Evolutionary conservation across 2,888 invertebrate genomes (phyloP), one percentile per base, ranked within the genome.

Genomic region (Catocala nupta): DNA sequence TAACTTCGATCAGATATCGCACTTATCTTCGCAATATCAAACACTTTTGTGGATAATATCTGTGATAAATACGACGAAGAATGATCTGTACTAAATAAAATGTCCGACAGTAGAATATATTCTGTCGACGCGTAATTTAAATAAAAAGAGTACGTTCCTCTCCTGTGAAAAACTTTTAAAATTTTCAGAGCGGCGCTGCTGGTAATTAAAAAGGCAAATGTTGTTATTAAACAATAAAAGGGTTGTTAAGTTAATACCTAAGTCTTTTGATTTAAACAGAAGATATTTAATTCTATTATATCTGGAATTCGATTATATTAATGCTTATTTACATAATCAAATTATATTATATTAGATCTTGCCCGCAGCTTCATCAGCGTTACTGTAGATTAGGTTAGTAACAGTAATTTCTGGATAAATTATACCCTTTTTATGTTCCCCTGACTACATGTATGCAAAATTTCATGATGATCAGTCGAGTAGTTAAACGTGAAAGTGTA

Each of bases 1-100:
- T 86, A 89, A 84, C 86, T 87, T 81, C 76, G 81, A 84, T 86
- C 79, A 78, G 80, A 81, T 81, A 84, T 81, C 78, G 81, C 83
- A 87, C 82, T 85, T 87, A 84, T 83, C 80, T 83, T 76, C 73
- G 58, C 69, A 68, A 73, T 73, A 59, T 57, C 51, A 53, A 64
- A 64, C 1, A 63, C 44, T 73, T 48, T 63, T 25, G 45, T 48
- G 13, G 60, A 65, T 67, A 64, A 63, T 61, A 61, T 61, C 45
- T 63, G 56, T 55, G 61, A 65, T 55, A 62, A 39, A 68, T 52
- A 65, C 48, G 44, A 45, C 47, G 45, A 48, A 57, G 59, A 59
- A 56, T 63, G 59, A 74, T 69, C 61, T 52, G 7, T 64, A 58
- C 63, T 39, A 13, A 39, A 39, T 39, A 7, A 53, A 57, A 59